Evolutionary conservation across 92 coral and sea anemone genomes (phyloP).

Genomic region (Muricea muricata): DNA sequence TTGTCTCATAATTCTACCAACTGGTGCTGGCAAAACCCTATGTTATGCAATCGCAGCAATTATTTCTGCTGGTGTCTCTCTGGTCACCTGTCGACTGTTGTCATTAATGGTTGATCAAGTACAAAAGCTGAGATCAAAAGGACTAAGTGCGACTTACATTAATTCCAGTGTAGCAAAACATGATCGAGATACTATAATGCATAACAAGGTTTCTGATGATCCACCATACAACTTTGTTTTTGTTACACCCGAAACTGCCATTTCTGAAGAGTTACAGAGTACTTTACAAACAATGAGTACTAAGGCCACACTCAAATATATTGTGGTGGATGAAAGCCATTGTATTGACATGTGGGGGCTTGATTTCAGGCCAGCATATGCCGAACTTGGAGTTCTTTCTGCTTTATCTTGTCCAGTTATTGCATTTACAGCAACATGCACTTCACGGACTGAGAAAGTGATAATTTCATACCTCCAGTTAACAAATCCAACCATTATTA

Average conservation of each 20-base stretch:
- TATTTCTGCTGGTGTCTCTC: slow-evolving; percentile 43
- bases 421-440: slow-evolving; percentile 65
- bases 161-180: slow-evolving; percentile 48
- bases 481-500: slow-evolving; percentile 10
- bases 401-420: slow-evolving; percentile 28
- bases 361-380: slow-evolving; percentile 65
- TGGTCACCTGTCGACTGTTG: slow-evolving; percentile 52
- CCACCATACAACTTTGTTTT: slow-evolving; percentile 60
- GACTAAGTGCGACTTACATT: slow-evolving; percentile 63
- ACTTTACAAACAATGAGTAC: slow-evolving; percentile 17
- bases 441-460: slow-evolving; percentile 46
- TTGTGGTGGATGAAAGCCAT: slow-evolving; percentile 68
- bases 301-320: slow-evolving; percentile 21
- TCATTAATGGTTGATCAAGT: slow-evolving; percentile 70
- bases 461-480: slow-evolving; percentile 37
- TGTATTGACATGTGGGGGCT: slow-evolving; percentile 75
- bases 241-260: slow-evolving; percentile 64
- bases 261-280: slow-evolving; percentile 11
- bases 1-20: slow-evolving; percentile 59
- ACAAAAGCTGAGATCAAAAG: slow-evolving; percentile 30
- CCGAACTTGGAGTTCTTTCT: slow-evolving; percentile 29
- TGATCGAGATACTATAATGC: slow-evolving; percentile 50
- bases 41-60: slow-evolving; percentile 73
- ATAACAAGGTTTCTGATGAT: slow-evolving; percentile 27
- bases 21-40: slow-evolving; percentile 69